Conservation (phyloP, 2,888 invertebrate species). For the Ypsolopha sequella region DNA sequence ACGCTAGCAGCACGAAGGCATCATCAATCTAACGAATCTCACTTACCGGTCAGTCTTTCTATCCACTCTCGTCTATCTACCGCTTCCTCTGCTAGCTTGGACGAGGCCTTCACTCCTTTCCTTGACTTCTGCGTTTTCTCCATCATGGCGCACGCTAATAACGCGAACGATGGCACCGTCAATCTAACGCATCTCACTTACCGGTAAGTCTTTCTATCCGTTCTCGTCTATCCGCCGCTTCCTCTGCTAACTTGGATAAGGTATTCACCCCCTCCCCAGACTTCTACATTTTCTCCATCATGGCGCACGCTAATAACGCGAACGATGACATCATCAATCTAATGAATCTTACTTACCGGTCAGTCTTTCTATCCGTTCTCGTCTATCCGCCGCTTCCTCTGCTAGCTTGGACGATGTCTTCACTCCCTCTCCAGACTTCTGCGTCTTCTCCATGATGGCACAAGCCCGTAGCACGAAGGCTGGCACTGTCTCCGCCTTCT, state of each 20-base stretch:
- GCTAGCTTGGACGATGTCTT: constrained; percentile 87
- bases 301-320: constrained; percentile 90
- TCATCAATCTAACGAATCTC: too few species aligned
- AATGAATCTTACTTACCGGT: constrained; percentile 73
- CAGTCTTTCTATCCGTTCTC: constrained; percentile 87
- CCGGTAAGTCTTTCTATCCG: constrained; percentile 89
- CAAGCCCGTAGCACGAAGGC: constrained; percentile 92
- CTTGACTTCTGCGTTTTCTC: constrained; percentile 93
- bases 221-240: constrained; percentile 86
- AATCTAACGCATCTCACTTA: constrained; percentile 36
- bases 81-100: constrained; percentile 88
- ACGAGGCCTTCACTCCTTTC: constrained; percentile 88
- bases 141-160: constrained; percentile 91
- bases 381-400: constrained; percentile 87
- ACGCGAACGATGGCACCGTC: constrained; percentile 91
- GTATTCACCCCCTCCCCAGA: constrained; percentile 91
- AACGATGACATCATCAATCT: constrained; percentile 84
- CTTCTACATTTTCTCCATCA: constrained; percentile 93
- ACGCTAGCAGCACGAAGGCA: constrained; percentile 89
- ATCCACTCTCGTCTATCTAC: constrained; percentile 86
- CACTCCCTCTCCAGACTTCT: constrained; percentile 90
- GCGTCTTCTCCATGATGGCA: constrained; percentile 92
- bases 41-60: constrained; percentile 86
- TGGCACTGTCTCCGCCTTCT: constrained; percentile 93
- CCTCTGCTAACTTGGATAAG: constrained; percentile 85